Base-by-base conservation (phyloP, 2,888 invertebrate species). In the Zygothrica quintamaculata region DNA sequence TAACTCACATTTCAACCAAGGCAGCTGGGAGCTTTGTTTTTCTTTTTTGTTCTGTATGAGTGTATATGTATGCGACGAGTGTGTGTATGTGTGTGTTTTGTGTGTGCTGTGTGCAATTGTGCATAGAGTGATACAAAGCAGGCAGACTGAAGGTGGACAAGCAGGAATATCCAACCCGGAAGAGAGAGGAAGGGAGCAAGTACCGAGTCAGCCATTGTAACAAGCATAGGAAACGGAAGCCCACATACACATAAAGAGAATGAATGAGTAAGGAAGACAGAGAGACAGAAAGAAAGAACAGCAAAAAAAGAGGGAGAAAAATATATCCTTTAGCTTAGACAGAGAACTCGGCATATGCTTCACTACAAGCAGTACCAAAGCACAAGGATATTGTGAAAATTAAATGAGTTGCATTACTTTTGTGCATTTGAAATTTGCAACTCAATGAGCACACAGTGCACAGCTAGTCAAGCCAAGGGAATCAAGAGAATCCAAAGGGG, bases 331-430 rank as follows among this genome's bases (percentile, higher is more conserved):
- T 29, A 22, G 62, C 43, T 55, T 39, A 46, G 42, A 18, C 36
- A 36, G 43, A 9, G 34, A 16, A 47, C 34, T 11, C 43, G 39
- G 81, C 84, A 77, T 69, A 77, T 77, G 77, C 77, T 74, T 52
- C 36, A 73, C 37, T 55, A 61, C 60, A 47, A 65, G 31, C 58
- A 78, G 76, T 59, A 62, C 67, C 75, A 74, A 77, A 65, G 78
- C 79, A 72, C 87, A 77, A 84, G 87, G 82, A 86, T 82, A 87
- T 86, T 84, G 85, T 87, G 75, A 75, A 82, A 82, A 87, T 87
- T 84, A 82, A 82, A 82, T 82, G 87, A 87, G 79, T 81, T 82
- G 86, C 81, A 84, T 81, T 86, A 80, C 81, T 81, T 86, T 81
- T 81, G 81, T 81, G 81, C 81, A 81, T 81, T 86, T 84, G 84